Base-by-base conservation (phyloP, 2,113 vertebrate species). In the Antechinus flavipes region DNA sequence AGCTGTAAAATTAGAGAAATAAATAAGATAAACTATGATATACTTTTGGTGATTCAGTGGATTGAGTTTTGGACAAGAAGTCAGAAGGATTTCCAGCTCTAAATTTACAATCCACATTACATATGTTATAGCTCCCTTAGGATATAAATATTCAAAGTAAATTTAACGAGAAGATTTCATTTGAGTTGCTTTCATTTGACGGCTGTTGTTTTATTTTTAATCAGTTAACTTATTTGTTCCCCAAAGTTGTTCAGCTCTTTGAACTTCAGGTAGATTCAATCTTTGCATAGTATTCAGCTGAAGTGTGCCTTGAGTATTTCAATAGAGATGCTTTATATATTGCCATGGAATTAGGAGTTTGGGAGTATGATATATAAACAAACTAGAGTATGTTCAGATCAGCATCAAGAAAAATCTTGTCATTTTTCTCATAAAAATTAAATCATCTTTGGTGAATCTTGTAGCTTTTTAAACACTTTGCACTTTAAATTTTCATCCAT, bases 371-470 rank as follows among this genome's bases (percentile, higher is more conserved):
- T 11, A 91, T 95, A 96, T 96, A 97, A 94, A 96, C 24, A 90
- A 95, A 94, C 49, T 95, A 95, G 52, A n/a, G 91, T 53, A 90
- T 55, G 46, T 30, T 27, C 47, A 54, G 76, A 53, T 97, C 92
- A 94, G 9, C 54, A 93, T 90, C 93, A 42, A 84, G 94, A 97
- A 97, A 95, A 95, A 94, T 91, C 61, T 94, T 89, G 61, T 91
- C 91, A 54, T 61, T 27, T 49, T 95, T 96, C 92, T 91, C 68
- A 95, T 94, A 96, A 98, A 97, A 93, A 95, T 96, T 95, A 97
- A 0, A 84, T 54, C 91, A 94, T 93, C 92, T 91, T 94, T 91
- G 22, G 54, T 91, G 42, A 93, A 94, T 91, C 27, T 49, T 95
- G 91, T 68, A 90, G 84, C 56, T 95, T 93, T 93, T 93, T 84